Evolutionary conservation across 2,888 invertebrate species (phyloP), one percentile per base, ranked within the genome.

Genomic region (Adelognathus sp.): DNA sequence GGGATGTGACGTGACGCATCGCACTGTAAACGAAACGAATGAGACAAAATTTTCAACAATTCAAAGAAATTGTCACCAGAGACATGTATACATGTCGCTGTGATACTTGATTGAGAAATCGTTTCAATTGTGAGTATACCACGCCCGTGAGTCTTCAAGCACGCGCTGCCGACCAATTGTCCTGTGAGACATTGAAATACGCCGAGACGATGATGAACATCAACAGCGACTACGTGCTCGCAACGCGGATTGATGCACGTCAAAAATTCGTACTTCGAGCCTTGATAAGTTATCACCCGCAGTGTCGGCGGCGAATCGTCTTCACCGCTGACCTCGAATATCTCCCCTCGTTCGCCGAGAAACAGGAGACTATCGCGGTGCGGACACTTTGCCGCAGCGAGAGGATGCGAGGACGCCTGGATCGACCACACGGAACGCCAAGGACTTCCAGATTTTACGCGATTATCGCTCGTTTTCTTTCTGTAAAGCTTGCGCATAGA

Each of bases 401-500:
- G 7, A 1, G 87, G 84, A 54, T 82, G 84, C 1, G 83, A 85
- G 21, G 61, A 18, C 39, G 83, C 76, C 14, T 80, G 66, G 9
- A 85, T 74, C 3, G 82, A 80, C 89, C 89, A 89, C 2, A 76
- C 31, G 0, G 58, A 2, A 18, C 69, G 80, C 87, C 89, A 88
- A 2, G 41, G 56, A n/a, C 67, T 71, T 27, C 36, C 76, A 27
- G 76, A 80, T 14, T 66, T 82, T 9, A 74, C 50, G 39, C 81
- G 79, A 21, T 29, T 67, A 1, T 84, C 84, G 3, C 36, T 63
- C 9, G 72, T 41, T 7, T 76, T 31, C 77, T 83, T 88, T 46
- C 83, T 88, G 63, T 88, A 89, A 80, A 85, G 86, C 89, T 90
- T 71, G 21, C n/a, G n/a, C 4, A 14, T 52, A 74, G 2, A 6